Base-by-base conservation (phyloP, 2,888 invertebrate genomes). In the Acronicta aceris region DNA sequence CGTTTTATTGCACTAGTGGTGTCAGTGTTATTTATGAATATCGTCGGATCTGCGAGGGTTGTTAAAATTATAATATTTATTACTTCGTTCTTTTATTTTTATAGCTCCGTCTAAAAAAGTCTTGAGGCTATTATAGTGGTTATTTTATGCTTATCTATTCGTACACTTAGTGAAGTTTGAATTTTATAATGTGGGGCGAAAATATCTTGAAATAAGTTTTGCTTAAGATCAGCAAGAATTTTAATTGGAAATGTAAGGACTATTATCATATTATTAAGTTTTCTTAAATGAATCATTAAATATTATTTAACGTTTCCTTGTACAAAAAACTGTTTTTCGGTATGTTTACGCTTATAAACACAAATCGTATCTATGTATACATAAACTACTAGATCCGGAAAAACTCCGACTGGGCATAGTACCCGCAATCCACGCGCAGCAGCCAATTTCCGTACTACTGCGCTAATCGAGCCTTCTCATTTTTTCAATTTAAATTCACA, bases 61-160 rank as follows among this genome's bases (percentile, higher is more conserved):
- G 56, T 70, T 59, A 78, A 80, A 79, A 80, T 78, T 75, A 81
- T 76, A 80, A 82, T 82, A 78, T 81, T 81, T 78, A 79, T 78
- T 65, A 67, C 69, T 67, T 62, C 43, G 45, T 68, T 68, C 71
- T 64, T 78, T 77, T 58, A 73, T 59, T 70, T 71, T 65, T 68
- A 60, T 21, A 3, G 50, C 65, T 51, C 2, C 61, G 49, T 54
- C 67, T 69, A 61, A 67, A 74, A 76, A 60, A 67, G 63, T 56
- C 52, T 64, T 10, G 42, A n/a, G 53, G 62, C 48, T 53, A 55
- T 55, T 61, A 30, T 71, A 47, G 43, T 51, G 41, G 51, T 59
- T 80, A 77, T 79, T 71, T 65, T 71, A 66, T 71, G 66, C 71
- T 62, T 79, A 80, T 78, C 76, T 81, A 74, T 76, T 72, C 64